A percentile compares a stretch with the other conserved stretches of the same genome.
Evolutionary conservation across 2,888 invertebrate genomes (phyloP).

Genomic region (Isoperla grammatica): DNA sequence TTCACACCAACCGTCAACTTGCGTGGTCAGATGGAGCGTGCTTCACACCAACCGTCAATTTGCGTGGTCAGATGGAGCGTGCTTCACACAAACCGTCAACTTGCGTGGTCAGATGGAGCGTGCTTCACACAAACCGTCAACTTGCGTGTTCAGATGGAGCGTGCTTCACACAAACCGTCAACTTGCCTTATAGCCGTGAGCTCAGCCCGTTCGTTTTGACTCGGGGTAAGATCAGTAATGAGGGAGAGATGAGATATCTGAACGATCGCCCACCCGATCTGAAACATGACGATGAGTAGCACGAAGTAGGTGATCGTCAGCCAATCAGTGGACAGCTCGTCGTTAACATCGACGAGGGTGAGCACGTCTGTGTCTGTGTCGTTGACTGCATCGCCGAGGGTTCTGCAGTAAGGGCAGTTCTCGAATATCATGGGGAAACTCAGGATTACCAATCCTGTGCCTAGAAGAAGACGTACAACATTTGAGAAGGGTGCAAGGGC

Average conservation of each 20-base stretch:
- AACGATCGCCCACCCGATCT: slow-evolving; percentile 90
- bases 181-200: slow-evolving; percentile 71
- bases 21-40: too few species aligned
- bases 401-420: slow-evolving; percentile 55
- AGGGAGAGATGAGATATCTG: slow-evolving; percentile 91
- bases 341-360: neutral
- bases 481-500: too few species aligned
- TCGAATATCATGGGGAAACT: slow-evolving; percentile 77
- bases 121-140: too few species aligned
- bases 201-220: slow-evolving; percentile 64
- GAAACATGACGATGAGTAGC: slow-evolving; percentile 65
- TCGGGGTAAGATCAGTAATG: slow-evolving; percentile 73
- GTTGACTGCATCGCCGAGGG: slow-evolving; percentile 7
- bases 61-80: too few species aligned
- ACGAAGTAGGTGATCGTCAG: slow-evolving; percentile 45
- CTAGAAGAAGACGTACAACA: slow-evolving; percentile 49
- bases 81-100: too few species aligned
- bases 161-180: too few species aligned
- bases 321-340: slow-evolving; percentile 30
- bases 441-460: slow-evolving; percentile 58
- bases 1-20: too few species aligned
- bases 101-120: too few species aligned
- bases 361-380: slow-evolving; percentile 38
- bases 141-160: too few species aligned
- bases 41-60: too few species aligned